These are phyloP conservation scores for Gryon sp. DNA, from an alignment of 1,140 invertebrate genomes.

Conservation along the genomic window DNA sequence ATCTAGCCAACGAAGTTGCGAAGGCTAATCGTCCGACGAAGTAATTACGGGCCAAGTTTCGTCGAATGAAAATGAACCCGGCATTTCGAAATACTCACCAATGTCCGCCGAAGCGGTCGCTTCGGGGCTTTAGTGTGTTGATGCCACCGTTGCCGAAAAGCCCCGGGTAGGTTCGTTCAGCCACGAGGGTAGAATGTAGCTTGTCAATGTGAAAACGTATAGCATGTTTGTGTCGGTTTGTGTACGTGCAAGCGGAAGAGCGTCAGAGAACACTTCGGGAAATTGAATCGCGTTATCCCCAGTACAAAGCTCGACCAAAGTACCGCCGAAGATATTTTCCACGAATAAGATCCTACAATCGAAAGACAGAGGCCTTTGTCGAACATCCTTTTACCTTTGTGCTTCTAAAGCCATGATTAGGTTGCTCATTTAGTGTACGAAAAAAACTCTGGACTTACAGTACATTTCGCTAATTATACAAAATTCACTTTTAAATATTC, in stretches of 20 bases:
- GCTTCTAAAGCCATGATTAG: slow-evolving; percentile 47
- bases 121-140: slow-evolving; percentile 57
- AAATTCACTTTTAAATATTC: slow-evolving; percentile 54
- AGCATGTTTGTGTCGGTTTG: slow-evolving; percentile 42
- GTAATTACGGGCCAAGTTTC: slow-evolving; percentile 65
- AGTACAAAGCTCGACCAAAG: slow-evolving; percentile 54
- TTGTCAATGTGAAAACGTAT: slow-evolving; percentile 36
- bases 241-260: slow-evolving; percentile 47
- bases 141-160: slow-evolving; percentile 47
- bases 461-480: slow-evolving; percentile 56
- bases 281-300: slow-evolving; percentile 63
- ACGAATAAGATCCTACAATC: slow-evolving; percentile 60
- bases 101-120: slow-evolving; percentile 61
- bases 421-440: slow-evolving; percentile 23
- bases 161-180: slow-evolving; percentile 20
- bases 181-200: slow-evolving; percentile 43
- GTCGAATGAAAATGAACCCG: slow-evolving; percentile 63
- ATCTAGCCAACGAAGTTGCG: slow-evolving; percentile 53
- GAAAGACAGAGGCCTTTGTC: slow-evolving; percentile 55
- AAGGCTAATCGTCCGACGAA: slow-evolving; percentile 63
- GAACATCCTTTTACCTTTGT: slow-evolving; percentile 54
- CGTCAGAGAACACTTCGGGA: slow-evolving; percentile 54
- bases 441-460: slow-evolving; percentile 34
- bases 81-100: slow-evolving; percentile 58
- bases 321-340: slow-evolving; percentile 56